Conservation (phyloP, 2,888 invertebrate genomes). For the Quadroppia sp. region DNA sequence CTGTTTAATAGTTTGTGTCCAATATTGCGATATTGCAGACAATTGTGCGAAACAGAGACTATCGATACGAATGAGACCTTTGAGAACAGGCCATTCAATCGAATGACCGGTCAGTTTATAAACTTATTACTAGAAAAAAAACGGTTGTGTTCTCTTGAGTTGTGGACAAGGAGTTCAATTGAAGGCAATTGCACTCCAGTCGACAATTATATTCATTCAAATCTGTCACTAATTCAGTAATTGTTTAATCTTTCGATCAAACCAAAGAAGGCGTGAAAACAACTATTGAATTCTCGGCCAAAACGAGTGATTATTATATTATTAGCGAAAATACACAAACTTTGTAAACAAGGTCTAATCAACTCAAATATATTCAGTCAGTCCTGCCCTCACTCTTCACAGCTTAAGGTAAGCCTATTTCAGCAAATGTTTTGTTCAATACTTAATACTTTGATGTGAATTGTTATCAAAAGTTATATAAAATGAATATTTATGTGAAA, state of each 20-base stretch:
- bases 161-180: neutral
- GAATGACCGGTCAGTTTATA: constrained; percentile 25
- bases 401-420: constrained; percentile 22
- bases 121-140: neutral
- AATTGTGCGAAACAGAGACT: neutral
- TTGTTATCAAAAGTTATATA: constrained; percentile 8
- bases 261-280: constrained; percentile 5
- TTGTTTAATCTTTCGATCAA: constrained; percentile 21
- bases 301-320: constrained; percentile 18
- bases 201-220: neutral
- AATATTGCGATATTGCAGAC: neutral
- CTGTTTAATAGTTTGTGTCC: constrained; percentile 23
- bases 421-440: neutral
- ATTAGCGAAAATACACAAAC: neutral
- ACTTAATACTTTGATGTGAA: neutral
- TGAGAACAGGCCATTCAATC: constrained; percentile 7
- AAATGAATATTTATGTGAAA: too few species aligned
- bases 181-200: neutral
- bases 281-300: constrained; percentile 4
- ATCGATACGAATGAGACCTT: neutral
- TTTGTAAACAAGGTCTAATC: constrained; percentile 5
- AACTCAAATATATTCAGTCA: neutral
- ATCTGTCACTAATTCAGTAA: constrained; percentile 19
- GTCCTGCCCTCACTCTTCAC: neutral
- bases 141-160: too few species aligned